These are phyloP conservation scores for Ariolimax columbianus DNA, from an alignment of 2,888 invertebrate species.

Conservation along the genomic window DNA sequence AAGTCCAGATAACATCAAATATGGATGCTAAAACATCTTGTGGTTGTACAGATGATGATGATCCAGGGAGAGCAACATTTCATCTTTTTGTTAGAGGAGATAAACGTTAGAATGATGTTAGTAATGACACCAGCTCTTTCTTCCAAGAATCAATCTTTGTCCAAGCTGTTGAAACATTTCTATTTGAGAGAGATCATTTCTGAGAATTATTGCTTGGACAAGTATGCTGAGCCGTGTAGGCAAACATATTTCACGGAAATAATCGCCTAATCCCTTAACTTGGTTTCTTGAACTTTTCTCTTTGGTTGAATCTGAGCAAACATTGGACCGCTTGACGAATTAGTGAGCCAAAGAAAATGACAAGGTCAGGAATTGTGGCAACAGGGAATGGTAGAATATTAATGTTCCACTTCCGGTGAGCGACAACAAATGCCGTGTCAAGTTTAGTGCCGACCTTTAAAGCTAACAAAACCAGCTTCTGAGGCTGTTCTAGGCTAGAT, in stretches of 20 bases:
- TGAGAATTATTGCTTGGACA: not conserved
- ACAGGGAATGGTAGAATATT: slow-evolving; percentile 32
- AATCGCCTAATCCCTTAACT: slow-evolving; percentile 21
- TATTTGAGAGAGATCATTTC: not conserved
- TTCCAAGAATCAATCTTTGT: not conserved
- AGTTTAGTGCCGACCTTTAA: slow-evolving; percentile 36
- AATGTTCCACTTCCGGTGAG: slow-evolving; percentile 40
- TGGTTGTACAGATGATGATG: no score
- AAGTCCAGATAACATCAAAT: no score
- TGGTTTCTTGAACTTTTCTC: slow-evolving; percentile 4
- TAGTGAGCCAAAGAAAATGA: slow-evolving; percentile 27
- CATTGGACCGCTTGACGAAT: not conserved
- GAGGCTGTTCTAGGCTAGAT: not conserved
- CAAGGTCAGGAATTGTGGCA: slow-evolving; percentile 10
- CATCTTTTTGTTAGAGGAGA: no score
- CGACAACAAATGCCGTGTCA: slow-evolving; percentile 51
- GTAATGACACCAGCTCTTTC: not conserved
- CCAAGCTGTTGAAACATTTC: not conserved
- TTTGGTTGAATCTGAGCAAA: slow-evolving; percentile 32
- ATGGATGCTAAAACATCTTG: no score
- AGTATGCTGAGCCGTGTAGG: slow-evolving; percentile 34
- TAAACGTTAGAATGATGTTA: not conserved
- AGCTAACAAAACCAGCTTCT: slow-evolving; percentile 29
- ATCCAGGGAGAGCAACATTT: no score
- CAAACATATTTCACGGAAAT: slow-evolving; percentile 32